Base-by-base conservation (phyloP, 1,140 invertebrate genomes). In the Sycobia sp. region DNA sequence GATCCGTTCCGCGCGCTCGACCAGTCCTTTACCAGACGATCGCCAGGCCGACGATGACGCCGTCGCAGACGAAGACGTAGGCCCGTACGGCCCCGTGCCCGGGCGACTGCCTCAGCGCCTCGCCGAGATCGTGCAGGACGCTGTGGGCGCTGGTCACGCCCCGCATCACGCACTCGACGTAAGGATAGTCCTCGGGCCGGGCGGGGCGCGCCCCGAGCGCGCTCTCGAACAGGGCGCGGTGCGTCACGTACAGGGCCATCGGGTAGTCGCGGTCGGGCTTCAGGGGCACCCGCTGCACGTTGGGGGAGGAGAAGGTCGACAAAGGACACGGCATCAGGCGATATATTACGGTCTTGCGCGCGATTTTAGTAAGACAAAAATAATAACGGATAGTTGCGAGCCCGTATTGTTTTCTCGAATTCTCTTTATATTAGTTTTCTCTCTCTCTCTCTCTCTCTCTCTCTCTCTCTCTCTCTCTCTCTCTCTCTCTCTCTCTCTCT, bases 211-310 rank as follows among this genome's bases (percentile, higher is more conserved):
- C 67, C 41, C 44, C 51, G 0, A 75, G 54, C 66, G 69, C 73
- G 77, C 83, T 81, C 75, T 84, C 62, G 4, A 90, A 70, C 20
- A 84, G 78, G 62, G 76, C n/a, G 7, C 85, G 83, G 69, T 90
- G 87, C n/a, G 86, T 82, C 2, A 89, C 69, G 67, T 89, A 90
- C 2, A 91, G 71, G 9, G 86, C 84, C 67, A 89, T 85, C 36
- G 85, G 76, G 67, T 84, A 84, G 41, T 83, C 84, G 39, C 83
- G 81, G 13, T 83, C 77, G 22, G 71, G 71, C 69, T 84, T 83
- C 7, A 85, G 82, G 2, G 87, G 84, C 0, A 89, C 84, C 34
- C 32, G 18, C 49, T n/a, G n/a, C n/a, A n/a, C n/a, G n/a, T 65
- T n/a, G 3, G 14, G 5, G 34, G 11, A 34, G 11, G 11, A 7